Evolutionary conservation across 2,797 vertebrate genomes (phyloP).

Genomic region (Philypnodon macrostomus): DNA sequence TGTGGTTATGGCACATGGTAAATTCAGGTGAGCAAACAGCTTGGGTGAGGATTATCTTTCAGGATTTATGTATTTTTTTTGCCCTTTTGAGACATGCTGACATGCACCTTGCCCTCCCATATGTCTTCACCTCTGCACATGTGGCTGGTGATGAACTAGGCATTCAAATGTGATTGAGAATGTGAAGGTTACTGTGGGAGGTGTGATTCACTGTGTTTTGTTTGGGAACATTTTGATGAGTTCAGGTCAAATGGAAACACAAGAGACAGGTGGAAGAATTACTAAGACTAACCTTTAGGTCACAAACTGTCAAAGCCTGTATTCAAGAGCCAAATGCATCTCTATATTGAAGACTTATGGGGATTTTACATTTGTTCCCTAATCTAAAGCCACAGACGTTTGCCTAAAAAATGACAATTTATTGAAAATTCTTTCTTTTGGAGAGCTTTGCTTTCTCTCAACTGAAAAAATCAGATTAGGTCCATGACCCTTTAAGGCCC

Average conservation of each 20-base stretch:
- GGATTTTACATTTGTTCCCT: background rate
- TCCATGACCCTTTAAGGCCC: too few relatives aligned
- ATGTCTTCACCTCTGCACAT: background rate
- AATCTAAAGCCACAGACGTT: background rate
- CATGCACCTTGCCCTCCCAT: background rate
- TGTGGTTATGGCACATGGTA: too few relatives aligned
- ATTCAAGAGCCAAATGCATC: background rate
- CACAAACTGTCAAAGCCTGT: background rate
- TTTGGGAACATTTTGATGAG: background rate
- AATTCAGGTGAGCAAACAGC: too few relatives aligned
- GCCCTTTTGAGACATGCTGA: background rate
- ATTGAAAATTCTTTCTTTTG: too few relatives aligned
- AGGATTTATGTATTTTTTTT: background rate
- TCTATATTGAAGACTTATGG: background rate
- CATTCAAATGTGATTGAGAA: background rate
- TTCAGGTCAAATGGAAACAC: background rate
- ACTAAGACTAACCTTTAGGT: background rate
- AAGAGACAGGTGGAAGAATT: background rate
- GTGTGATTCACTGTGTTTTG: background rate
- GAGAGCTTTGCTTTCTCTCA: too few relatives aligned
- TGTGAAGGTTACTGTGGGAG: background rate
- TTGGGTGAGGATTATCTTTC: too few relatives aligned
- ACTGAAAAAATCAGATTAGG: too few relatives aligned
- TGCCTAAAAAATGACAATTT: background rate
- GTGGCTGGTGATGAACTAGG: background rate